phyloP scores from a whole-genome alignment of 2,888 invertebrate genomes.

The Coleophora deauratella region DNA sequence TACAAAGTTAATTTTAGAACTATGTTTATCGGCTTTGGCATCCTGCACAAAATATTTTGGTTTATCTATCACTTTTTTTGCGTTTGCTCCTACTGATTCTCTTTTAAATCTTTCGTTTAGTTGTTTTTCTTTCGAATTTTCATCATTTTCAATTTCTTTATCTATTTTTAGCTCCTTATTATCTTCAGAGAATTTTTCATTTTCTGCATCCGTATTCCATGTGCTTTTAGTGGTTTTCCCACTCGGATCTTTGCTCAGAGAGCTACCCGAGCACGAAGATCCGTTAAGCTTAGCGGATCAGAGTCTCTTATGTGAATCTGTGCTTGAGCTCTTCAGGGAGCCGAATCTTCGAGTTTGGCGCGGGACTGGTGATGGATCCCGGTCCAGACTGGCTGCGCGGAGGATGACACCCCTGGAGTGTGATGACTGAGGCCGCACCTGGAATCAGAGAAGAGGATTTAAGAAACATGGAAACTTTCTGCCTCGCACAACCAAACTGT shows the following conservation, averaged over 20 bases:
- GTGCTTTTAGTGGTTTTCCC: neutral
- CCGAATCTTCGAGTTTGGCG: conserved; percentile 44
- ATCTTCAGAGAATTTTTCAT: conserved; percentile 8
- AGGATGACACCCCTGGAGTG: conserved; percentile 61
- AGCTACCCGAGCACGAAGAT: conserved; percentile 28
- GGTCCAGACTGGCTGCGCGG: conserved; percentile 64
- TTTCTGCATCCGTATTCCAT: conserved; percentile 12
- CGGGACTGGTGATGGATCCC: conserved; percentile 39
- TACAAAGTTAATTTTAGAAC: too few relatives aligned
- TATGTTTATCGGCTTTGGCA: too few relatives aligned
- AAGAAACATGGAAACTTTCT: too few relatives aligned
- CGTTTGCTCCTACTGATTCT: neutral
- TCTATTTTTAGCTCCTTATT: neutral
- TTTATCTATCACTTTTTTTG: too few relatives aligned
- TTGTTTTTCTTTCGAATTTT: conserved; percentile 5
- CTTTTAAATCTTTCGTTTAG: neutral
- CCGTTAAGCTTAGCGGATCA: conserved; percentile 54
- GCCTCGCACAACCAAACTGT: too few relatives aligned
- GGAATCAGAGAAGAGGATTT: conserved; percentile 9
- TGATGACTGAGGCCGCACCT: conserved; percentile 40
- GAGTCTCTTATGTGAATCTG: conserved; percentile 63
- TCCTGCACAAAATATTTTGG: too few relatives aligned
- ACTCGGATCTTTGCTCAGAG: neutral
- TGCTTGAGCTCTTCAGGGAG: conserved; percentile 57
- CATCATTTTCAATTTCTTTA: conserved; percentile 8